Evolutionary conservation across 2,888 invertebrate genomes (phyloP), one percentile per base, ranked within the genome.

Genomic region (Lissocephala sabroskyi): DNA sequence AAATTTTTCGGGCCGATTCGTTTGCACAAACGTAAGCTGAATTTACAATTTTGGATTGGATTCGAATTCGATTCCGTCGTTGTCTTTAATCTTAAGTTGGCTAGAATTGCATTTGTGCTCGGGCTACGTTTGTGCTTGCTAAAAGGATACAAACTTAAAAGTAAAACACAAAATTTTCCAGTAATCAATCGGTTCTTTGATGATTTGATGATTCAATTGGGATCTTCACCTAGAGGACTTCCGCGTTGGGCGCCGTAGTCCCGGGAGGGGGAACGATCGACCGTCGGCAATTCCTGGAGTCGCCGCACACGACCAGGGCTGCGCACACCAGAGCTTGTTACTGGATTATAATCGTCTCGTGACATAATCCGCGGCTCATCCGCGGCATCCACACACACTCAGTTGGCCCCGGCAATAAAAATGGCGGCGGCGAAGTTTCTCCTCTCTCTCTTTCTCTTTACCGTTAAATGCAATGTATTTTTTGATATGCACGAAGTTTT

Each of bases 201-300:
- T n/a, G n/a, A n/a, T n/a, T n/a, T n/a, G 23, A 5, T 23, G 3
- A 23, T 23, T 23, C 7, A n/a, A n/a, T 23, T 23, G 7, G 3
- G 7, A 67, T 84, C 83, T 57, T 86, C 86, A 83, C 87, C 86
- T 82, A 87, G 78, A 71, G 88, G 87, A 84, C 87, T 86, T 74
- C 86, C 86, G 79, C 88, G 91, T 90, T 23, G 23, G 23, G 82
- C 71, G 78, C 84, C 85, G 87, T 93, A 93, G 85, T 89, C 89
- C 84, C 94, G 89, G 81, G 93, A 92, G 85, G 94, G 94, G 86
- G 93, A 93, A 85, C 94, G 91, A 89, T 95, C 94, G 85, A 94
- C 94, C 85, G 93, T 94, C 84, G 94, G 94, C 87, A 94, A 87
- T 84, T 89, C 89, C 80, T 88, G 86, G 81, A 88, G 87, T 85